phyloP scores from a whole-genome alignment of 2,797 vertebrate genomes.

The Platyrinchus mystaceus region DNA sequence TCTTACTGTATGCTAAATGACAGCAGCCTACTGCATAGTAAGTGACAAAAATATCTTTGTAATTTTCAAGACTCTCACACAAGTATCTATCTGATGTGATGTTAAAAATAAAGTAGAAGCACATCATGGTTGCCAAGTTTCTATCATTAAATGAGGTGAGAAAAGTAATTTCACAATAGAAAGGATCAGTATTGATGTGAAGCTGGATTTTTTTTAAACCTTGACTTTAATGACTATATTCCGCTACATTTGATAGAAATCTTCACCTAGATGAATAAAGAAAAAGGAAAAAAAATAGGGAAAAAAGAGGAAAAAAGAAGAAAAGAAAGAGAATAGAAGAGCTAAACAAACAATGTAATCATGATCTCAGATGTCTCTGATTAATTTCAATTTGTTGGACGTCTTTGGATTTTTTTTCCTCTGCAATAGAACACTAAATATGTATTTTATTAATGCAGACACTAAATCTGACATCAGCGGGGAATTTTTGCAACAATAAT shows the following conservation, averaged over 20 bases:
- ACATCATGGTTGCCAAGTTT: not conserved
- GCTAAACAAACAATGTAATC: not conserved
- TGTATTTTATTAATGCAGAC: not conserved
- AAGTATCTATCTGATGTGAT: not conserved
- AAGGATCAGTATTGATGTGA: not conserved
- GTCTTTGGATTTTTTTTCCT: not conserved
- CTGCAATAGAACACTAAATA: not conserved
- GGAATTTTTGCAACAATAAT: not conserved
- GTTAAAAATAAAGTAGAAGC: not conserved
- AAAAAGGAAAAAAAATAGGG: not conserved
- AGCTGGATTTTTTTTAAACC: not conserved
- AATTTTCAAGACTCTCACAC: not conserved
- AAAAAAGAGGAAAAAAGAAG: not conserved
- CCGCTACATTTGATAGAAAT: not conserved
- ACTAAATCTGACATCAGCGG: not conserved
- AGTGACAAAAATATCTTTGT: not conserved
- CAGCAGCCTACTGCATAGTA: not conserved
- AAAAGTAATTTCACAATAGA: slow-evolving; percentile 56
- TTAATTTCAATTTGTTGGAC: not conserved
- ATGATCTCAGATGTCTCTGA: not conserved
- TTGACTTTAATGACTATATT: not conserved
- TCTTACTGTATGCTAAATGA: not conserved
- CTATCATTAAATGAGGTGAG: slow-evolving; percentile 28
- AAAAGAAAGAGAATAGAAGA: not conserved
- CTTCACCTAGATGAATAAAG: not conserved